phyloP scores from a whole-genome alignment of 2,888 invertebrate genomes.

The Sturmia bella region DNA sequence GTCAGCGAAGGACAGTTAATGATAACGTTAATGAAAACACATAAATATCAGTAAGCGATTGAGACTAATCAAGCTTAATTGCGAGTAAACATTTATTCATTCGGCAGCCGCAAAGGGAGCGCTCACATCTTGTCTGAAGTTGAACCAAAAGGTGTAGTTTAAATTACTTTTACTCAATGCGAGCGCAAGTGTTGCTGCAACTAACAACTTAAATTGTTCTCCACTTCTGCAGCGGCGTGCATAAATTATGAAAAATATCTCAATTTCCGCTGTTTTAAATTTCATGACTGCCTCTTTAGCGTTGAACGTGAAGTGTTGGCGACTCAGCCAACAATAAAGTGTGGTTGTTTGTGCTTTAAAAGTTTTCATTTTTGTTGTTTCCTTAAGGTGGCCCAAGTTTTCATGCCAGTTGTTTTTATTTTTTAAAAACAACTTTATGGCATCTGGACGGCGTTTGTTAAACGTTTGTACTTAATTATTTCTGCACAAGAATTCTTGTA shows the following conservation, averaged over 20 bases:
- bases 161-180: slow-evolving; percentile 16
- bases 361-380: neutral
- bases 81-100: slow-evolving; percentile 69
- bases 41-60: slow-evolving; percentile 77
- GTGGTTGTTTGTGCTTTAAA: slow-evolving; percentile 30
- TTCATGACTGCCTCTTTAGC: slow-evolving; percentile 66
- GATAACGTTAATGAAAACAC: slow-evolving; percentile 75
- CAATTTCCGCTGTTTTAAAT: slow-evolving; percentile 76
- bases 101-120: slow-evolving; percentile 55
- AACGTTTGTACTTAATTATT: neutral
- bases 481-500: slow-evolving; percentile 27
- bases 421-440: slow-evolving; percentile 27
- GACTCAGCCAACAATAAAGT: neutral
- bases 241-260: slow-evolving; percentile 76
- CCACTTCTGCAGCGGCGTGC: slow-evolving; percentile 56
- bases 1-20: slow-evolving; percentile 41
- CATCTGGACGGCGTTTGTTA: slow-evolving; percentile 53
- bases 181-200: neutral
- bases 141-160: slow-evolving; percentile 49
- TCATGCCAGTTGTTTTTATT: neutral
- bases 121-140: slow-evolving; percentile 11
- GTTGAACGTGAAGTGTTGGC: slow-evolving; percentile 12
- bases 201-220: slow-evolving; percentile 16
- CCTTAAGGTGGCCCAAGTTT: slow-evolving; percentile 60
- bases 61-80: slow-evolving; percentile 77